These are phyloP conservation scores for Buathra laborator DNA, from an alignment of 2,888 invertebrate species.

Conservation along the genomic window DNA sequence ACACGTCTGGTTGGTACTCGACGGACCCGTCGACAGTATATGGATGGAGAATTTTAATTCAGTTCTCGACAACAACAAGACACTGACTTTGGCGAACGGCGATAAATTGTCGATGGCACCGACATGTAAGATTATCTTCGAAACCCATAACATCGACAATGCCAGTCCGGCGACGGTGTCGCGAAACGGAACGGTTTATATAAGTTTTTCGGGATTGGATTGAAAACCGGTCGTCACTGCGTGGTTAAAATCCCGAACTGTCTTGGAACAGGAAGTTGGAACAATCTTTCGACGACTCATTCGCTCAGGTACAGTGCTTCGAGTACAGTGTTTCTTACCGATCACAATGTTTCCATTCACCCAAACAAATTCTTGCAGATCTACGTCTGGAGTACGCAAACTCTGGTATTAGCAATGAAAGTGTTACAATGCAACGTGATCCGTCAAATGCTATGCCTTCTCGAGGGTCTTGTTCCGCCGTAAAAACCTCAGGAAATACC, in stretches of 20 bases:
- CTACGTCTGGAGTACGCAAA: slow-evolving; percentile 94
- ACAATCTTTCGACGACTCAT: slow-evolving; percentile 86
- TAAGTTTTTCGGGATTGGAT: slow-evolving; percentile 98
- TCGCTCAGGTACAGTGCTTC: slow-evolving; percentile 85
- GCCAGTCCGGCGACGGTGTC: slow-evolving; percentile 99
- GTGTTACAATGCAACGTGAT: slow-evolving; percentile 97
- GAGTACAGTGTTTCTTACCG: not conserved
- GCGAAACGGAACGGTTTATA: slow-evolving; percentile 96
- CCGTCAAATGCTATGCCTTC: slow-evolving; percentile 92
- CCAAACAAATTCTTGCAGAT: slow-evolving; percentile 85
- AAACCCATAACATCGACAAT: slow-evolving; percentile 98
- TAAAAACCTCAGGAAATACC: slow-evolving; percentile 90
- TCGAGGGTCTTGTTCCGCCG: slow-evolving; percentile 94
- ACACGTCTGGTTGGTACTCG: slow-evolving; percentile 96
- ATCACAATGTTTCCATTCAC: not conserved
- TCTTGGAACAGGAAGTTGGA: slow-evolving; percentile 86
- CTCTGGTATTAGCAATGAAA: slow-evolving; percentile 92
- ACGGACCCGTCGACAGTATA: slow-evolving; percentile 98
- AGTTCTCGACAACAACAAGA: slow-evolving; percentile 98
- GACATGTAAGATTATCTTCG: slow-evolving; percentile 97
- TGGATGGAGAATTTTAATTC: slow-evolving; percentile 99
- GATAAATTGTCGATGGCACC: slow-evolving; percentile 98
- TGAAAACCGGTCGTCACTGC: slow-evolving; percentile 96
- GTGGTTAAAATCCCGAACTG: slow-evolving; percentile 91
- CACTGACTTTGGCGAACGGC: slow-evolving; percentile 97